Base-by-base conservation (phyloP, 1,140 invertebrate species). In the Zaprionus gabonicus region DNA sequence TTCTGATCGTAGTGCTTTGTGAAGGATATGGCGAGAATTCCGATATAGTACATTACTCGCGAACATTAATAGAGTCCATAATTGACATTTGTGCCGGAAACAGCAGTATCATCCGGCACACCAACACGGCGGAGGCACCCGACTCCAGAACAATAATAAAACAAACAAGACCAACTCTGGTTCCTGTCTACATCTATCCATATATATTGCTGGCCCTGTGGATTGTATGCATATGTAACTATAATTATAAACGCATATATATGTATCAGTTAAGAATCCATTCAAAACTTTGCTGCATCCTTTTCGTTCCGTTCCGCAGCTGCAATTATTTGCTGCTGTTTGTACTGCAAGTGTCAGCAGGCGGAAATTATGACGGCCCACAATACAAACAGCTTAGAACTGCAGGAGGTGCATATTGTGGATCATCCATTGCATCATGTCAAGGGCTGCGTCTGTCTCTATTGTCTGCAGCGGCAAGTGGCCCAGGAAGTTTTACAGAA, bases 401-500 rank as follows among this genome's bases (percentile, higher is more conserved):
- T 86, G 4, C 83, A 82, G 64, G 76, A 87, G 15, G 67, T 86
- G 1, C 69, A 73, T 34, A 31, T 86, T 4, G 23, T 73, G 27
- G 66, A 80, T 12, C 69, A 72, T 56, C 69, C 74, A 10, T 28
- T 72, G 25, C 57, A 63, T 3, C 83, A 87, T 28, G 57, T 63
- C 27, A 77, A 71, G 13, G 76, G 67, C 12, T 86, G 82, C 31
- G 77, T 69, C 6, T 86, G 82, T 2, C 27, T 80, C 9, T 64
- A 57, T 51, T 86, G 83, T 12, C 67, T 86, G 12, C 82, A 86
- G 31, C 79, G 72, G 6, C 76, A 86, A 36, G 10, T 82, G 7
- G 31, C 70, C 25, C 55, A 66, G n/a, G 82, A 86, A 5, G 3
- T 86, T 1, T 49, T 77, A n/a, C 58, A 41, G 3, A 80, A 60